Evolutionary conservation across 2,888 invertebrate species (phyloP).

Genomic region (Tenthredo notha): DNA sequence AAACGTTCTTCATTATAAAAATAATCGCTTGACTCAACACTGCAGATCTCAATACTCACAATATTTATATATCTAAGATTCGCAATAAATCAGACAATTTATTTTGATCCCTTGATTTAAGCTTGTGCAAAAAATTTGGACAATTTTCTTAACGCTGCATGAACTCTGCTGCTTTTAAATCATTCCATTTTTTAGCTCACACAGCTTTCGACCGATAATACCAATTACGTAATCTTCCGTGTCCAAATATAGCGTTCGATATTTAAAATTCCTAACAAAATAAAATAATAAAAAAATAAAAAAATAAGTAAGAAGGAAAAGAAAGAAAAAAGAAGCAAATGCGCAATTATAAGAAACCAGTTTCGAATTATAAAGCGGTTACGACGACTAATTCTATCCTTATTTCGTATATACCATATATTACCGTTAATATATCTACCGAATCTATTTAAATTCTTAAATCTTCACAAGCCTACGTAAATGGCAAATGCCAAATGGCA

Average conservation of each 20-base stretch:
- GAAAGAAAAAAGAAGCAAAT: not conserved
- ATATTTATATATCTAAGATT: not conserved
- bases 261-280: not conserved
- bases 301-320: not conserved
- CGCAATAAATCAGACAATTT: not conserved
- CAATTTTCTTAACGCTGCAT: not conserved
- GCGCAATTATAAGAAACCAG: not conserved
- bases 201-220: not conserved
- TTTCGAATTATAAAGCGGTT: not conserved
- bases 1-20: conserved; percentile 2
- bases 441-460: not conserved
- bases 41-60: not conserved
- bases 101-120: not conserved
- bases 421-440: not conserved
- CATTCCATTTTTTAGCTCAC: not conserved
- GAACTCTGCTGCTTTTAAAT: not conserved
- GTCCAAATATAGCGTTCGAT: not conserved
- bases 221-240: conserved; percentile 1
- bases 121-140: not conserved
- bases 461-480: not conserved
- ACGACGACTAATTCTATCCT: conserved; percentile 13
- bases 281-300: too few species aligned
- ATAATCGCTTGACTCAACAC: not conserved
- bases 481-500: not conserved
- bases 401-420: not conserved